Base-by-base conservation (phyloP, 2,888 invertebrate genomes). In the Drosophila acutilabella region DNA sequence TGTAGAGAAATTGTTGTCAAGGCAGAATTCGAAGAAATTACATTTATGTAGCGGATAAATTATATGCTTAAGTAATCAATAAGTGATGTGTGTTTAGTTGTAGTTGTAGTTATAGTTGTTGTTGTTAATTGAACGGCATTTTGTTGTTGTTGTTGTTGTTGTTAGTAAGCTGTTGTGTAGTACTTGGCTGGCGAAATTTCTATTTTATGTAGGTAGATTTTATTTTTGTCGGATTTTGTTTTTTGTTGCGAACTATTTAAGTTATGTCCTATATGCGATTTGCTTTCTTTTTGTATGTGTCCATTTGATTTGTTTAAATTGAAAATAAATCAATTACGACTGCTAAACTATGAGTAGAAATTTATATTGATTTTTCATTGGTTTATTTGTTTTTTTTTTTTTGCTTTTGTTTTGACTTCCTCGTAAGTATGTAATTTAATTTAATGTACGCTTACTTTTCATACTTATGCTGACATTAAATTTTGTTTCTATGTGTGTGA, bases 251-350 rank as follows among this genome's bases (percentile, higher is more conserved):
- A 68, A 62, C 77, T 79, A 71, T 77, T 61, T 73, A 60, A 74
- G 57, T 82, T 73, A 68, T 70, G 74, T 73, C 61, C 52, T 77
- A 70, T 66, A 76, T 73, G 78, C 71, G 44, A 66, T 73, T 76
- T 70, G 62, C 41, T 67, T 73, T 60, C 23, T 64, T 47, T 33
- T 62, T 60, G 33, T 75, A 44, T 71, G 20, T 75, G 51, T 71
- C 62, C 66, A 50, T 65, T 59, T 54, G 64, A 67, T 59, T 67
- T 60, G 57, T 52, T 30, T 41, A 54, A 71, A 75, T 71, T 76
- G 74, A 76, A 84, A 73, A 78, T 78, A 87, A 91, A 78, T 89
- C 85, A 90, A 89, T 89, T 89, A 90, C 90, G 89, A 87, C 71
- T 81, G 83, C 81, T 87, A 87, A 83, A 81, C 86, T 82, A 82